A percentile compares a stretch with the other conserved stretches of the same genome.
These are phyloP conservation scores for Spizaetus ornatus DNA, from an alignment of 2,113 vertebrate species.

Conservation along the genomic window DNA sequence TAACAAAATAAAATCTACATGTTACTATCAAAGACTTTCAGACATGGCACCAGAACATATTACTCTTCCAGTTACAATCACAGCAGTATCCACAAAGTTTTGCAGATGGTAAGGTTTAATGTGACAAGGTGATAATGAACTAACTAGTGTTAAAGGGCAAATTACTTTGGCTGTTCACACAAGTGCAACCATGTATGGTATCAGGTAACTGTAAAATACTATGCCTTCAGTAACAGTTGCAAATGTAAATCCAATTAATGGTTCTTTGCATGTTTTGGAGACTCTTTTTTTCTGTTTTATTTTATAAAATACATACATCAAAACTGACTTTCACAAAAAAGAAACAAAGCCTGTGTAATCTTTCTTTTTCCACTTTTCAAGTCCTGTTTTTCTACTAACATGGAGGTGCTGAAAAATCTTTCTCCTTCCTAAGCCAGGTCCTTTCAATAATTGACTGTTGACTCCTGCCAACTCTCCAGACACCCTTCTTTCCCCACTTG, in stretches of 20 bases:
- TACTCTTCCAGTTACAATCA: no score
- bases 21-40: background rate
- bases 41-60: background rate
- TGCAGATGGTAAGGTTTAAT: background rate
- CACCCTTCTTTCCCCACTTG: background rate
- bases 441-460: background rate
- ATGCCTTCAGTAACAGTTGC: background rate
- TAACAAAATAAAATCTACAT: background rate
- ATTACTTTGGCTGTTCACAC: no score
- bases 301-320: background rate
- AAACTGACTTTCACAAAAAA: background rate
- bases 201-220: background rate
- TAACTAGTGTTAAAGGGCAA: background rate
- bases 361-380: background rate
- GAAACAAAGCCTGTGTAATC: background rate
- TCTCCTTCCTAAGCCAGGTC: background rate
- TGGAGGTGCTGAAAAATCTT: background rate
- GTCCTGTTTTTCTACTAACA: background rate
- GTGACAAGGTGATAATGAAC: background rate
- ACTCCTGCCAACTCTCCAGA: background rate
- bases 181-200: no score
- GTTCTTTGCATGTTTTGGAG: background rate
- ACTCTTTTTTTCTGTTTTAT: background rate
- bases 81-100: background rate
- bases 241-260: background rate